Evolutionary conservation across 2,797 vertebrate genomes (phyloP).

Genomic region (Pangasius djambal): DNA sequence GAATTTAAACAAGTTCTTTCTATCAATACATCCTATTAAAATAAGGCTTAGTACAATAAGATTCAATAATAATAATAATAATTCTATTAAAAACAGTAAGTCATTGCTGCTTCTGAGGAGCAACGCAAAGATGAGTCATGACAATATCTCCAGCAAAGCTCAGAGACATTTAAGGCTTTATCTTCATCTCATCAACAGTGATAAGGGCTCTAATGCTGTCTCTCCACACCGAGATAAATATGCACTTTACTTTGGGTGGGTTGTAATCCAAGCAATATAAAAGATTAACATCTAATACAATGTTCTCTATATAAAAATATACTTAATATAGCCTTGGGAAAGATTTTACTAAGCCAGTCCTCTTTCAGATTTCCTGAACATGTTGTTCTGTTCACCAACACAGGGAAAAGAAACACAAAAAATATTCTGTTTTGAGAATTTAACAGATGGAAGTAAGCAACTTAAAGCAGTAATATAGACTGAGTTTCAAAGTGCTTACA

Average conservation of each 20-base stretch:
- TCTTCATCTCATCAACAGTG: conserved; percentile 21
- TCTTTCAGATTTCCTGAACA: not conserved
- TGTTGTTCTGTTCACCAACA: not conserved
- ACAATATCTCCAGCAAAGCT: not conserved
- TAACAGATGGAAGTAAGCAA: not conserved
- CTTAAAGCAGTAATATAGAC: not conserved
- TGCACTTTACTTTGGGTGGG: conserved; percentile 24
- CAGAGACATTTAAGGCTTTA: not conserved
- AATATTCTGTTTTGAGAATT: not conserved
- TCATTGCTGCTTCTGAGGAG: not conserved
- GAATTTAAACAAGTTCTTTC: no score
- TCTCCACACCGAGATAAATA: conserved; percentile 18
- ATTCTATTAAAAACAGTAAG: no score
- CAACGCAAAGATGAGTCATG: not conserved
- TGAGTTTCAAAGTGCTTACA: not conserved
- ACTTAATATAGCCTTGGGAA: conserved; percentile 18
- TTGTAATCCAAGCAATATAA: conserved; percentile 35
- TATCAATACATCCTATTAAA: not conserved
- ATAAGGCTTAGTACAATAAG: not conserved
- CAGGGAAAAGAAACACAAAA: not conserved
- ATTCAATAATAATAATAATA: no score
- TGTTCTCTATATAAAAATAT: conserved; percentile 26
- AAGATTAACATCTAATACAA: conserved; percentile 44
- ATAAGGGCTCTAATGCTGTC: conserved; percentile 15
- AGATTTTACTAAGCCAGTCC: not conserved